Evolutionary conservation across 2,113 vertebrate genomes (phyloP).

Genomic region (Tenrec ecaudatus): DNA sequence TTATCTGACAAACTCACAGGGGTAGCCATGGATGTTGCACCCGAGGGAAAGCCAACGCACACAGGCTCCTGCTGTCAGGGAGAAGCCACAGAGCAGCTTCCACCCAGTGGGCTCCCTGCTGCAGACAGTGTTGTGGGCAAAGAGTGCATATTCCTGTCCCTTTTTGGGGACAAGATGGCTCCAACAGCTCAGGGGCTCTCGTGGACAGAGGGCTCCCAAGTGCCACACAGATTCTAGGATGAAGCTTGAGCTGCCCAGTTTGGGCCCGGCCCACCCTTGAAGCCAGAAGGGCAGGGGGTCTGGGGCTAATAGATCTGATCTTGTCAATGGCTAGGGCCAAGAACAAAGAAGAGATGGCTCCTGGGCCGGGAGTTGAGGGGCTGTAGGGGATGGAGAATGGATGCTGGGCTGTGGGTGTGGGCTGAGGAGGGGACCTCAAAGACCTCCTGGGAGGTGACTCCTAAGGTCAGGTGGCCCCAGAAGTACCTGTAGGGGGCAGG

Average conservation of each 20-base stretch:
- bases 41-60: not conserved
- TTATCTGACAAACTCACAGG: not conserved
- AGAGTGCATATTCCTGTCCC: not conserved
- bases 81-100: not conserved
- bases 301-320: not conserved
- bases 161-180: not conserved
- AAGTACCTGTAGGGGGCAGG: not conserved
- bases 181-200: not conserved
- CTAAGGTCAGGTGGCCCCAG: not conserved
- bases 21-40: not conserved
- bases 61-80: not conserved
- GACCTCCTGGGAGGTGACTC: not conserved
- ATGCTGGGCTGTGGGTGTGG: not conserved
- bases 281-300: not conserved
- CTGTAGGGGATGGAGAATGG: not conserved
- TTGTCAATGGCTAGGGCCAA: not conserved
- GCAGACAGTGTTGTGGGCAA: not conserved
- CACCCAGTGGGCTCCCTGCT: not conserved
- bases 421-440: not conserved
- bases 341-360: not conserved
- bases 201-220: not conserved
- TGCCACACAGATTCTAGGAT: not conserved
- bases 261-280: not conserved
- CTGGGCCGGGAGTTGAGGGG: not conserved
- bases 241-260: not conserved